Evolutionary conservation across 2,113 vertebrate species (phyloP).

Genomic region (Gadus macrocephalus): DNA sequence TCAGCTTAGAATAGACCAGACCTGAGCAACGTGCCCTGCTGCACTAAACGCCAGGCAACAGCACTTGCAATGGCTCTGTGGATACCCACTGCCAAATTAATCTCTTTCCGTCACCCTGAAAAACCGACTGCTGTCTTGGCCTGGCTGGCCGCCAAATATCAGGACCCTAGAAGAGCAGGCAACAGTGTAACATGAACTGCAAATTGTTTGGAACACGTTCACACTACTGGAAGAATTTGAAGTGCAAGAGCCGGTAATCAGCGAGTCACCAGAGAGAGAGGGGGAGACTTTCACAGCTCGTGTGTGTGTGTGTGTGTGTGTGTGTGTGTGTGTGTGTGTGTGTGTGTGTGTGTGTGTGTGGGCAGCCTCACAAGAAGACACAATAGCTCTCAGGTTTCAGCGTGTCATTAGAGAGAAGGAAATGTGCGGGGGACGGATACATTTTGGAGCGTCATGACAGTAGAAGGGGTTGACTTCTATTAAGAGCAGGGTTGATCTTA

Average conservation of each 20-base stretch:
- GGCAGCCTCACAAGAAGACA: background rate
- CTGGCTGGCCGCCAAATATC: constrained; percentile 9
- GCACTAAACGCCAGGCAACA: too few species aligned
- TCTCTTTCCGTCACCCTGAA: constrained; percentile 16
- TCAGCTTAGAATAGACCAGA: too few species aligned
- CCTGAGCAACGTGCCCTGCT: too few species aligned
- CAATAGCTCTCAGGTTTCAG: constrained; percentile 6
- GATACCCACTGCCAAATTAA: background rate
- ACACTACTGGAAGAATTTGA: constrained; percentile 15
- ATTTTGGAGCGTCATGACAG: background rate
- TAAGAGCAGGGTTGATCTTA: too few species aligned
- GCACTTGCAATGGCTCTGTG: too few species aligned
- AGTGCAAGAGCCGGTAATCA: constrained; percentile 21
- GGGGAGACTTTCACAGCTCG: background rate
- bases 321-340: too few species aligned
- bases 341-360: background rate
- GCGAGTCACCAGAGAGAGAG: constrained; percentile 17
- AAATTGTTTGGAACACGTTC: constrained; percentile 22
- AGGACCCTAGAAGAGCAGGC: constrained; percentile 21
- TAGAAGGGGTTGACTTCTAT: too few species aligned
- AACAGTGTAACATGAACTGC: constrained; percentile 23
- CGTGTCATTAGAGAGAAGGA: background rate
- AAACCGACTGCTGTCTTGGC: background rate
- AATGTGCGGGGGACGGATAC: background rate
- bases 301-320: background rate